Evolutionary conservation across 2,797 vertebrate genomes (phyloP).

Genomic region (Sebastes minor): DNA sequence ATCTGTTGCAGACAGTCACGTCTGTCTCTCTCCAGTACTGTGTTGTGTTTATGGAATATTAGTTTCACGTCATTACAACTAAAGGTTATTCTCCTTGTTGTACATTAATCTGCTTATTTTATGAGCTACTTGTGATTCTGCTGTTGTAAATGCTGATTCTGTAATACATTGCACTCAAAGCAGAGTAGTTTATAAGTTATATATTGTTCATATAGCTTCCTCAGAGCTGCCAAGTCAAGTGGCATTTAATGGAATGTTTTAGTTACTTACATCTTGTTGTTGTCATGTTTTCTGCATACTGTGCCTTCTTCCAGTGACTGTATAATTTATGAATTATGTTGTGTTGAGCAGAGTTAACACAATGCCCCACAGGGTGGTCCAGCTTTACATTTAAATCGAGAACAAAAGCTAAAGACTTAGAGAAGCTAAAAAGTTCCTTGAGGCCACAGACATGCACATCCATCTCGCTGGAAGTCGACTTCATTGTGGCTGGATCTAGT

Average conservation of each 20-base stretch:
- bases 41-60: not conserved
- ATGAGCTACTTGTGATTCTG: not conserved
- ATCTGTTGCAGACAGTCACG: not conserved
- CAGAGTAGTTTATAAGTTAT: not conserved
- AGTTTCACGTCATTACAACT: not conserved
- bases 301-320: not conserved
- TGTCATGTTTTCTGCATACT: not conserved
- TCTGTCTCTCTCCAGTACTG: not conserved
- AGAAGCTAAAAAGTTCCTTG: conserved; percentile 2
- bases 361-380: not conserved
- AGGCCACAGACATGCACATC: not conserved
- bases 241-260: not conserved
- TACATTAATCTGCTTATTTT: not conserved
- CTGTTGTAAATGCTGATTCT: not conserved
- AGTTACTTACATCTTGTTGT: not conserved
- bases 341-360: not conserved
- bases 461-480: not conserved
- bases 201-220: not conserved
- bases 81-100: not conserved
- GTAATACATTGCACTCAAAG: not conserved
- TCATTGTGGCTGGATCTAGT: not conserved
- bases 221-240: not conserved
- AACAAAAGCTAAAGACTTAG: conserved; percentile 2
- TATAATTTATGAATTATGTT: conserved; percentile 3
- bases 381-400: not conserved